These are phyloP conservation scores for Incurvaria masculella DNA, from an alignment of 2,888 invertebrate species.

Conservation along the genomic window DNA sequence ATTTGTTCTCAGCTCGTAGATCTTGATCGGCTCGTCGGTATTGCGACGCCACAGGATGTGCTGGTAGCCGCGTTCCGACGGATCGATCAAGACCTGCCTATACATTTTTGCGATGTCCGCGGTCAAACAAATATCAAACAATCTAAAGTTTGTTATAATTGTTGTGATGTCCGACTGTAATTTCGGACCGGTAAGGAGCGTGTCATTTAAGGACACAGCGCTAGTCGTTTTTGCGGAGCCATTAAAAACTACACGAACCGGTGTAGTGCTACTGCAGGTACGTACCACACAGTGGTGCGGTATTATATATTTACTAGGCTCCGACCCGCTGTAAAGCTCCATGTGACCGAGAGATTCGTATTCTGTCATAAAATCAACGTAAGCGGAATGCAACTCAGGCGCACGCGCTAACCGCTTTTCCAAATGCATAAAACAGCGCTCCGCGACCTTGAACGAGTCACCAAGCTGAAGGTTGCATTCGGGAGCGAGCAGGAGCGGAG, in stretches of 20 bases:
- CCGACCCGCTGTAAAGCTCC: background rate
- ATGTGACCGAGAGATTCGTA: constrained; percentile 9
- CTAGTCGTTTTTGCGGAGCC: constrained; percentile 3
- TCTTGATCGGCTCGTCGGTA: background rate
- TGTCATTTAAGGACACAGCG: constrained; percentile 4
- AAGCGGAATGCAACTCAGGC: background rate
- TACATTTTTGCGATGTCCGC: background rate
- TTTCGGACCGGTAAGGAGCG: constrained; percentile 4
- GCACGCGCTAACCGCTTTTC: background rate
- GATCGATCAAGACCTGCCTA: background rate
- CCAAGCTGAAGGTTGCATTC: background rate
- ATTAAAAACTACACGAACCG: constrained; percentile 9
- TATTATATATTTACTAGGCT: background rate
- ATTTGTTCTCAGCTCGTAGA: background rate
- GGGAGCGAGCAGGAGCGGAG: background rate
- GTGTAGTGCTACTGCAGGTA: constrained; percentile 3
- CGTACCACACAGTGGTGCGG: constrained; percentile 9
- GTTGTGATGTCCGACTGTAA: constrained; percentile 6
- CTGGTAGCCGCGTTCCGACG: background rate
- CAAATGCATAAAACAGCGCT: background rate
- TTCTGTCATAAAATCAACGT: constrained; percentile 6
- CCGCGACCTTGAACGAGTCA: background rate
- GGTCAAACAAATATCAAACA: background rate
- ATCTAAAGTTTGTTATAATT: constrained; percentile 6
- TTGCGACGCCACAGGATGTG: background rate